Evolutionary conservation across 2,797 vertebrate genomes (phyloP).

Genomic region (Dicrostonyx torquatus): DNA sequence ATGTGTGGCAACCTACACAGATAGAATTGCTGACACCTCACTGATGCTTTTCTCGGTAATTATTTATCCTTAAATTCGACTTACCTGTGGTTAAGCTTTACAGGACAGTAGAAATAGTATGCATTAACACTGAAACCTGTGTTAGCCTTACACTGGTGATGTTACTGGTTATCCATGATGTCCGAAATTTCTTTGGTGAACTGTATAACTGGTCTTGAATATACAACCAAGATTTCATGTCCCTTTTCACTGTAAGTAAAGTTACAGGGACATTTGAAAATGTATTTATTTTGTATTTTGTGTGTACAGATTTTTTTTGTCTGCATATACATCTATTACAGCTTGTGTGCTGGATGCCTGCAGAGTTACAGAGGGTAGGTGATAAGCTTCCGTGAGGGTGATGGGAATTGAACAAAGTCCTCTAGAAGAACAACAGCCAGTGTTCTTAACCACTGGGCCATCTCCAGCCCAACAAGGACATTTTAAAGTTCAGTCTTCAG

Average conservation of each 20-base stretch:
- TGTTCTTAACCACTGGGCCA: background rate
- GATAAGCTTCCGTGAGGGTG: no score
- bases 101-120: background rate
- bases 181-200: background rate
- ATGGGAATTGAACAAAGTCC: background rate
- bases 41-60: background rate
- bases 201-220: background rate
- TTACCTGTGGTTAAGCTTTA: background rate
- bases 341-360: background rate
- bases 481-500: background rate
- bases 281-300: background rate
- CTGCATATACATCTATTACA: background rate
- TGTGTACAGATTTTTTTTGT: background rate
- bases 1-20: background rate
- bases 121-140: background rate
- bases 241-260: background rate
- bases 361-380: background rate
- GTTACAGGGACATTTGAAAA: background rate
- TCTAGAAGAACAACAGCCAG: background rate
- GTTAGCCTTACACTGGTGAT: background rate
- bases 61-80: background rate
- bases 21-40: background rate
- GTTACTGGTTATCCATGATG: background rate
- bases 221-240: background rate
- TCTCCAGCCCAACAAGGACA: background rate